Percentiles rank a stretch among this genome's conserved stretches.
These are phyloP conservation scores for Polymixis lichenea DNA, from an alignment of 2,888 invertebrate genomes.

Conservation along the genomic window DNA sequence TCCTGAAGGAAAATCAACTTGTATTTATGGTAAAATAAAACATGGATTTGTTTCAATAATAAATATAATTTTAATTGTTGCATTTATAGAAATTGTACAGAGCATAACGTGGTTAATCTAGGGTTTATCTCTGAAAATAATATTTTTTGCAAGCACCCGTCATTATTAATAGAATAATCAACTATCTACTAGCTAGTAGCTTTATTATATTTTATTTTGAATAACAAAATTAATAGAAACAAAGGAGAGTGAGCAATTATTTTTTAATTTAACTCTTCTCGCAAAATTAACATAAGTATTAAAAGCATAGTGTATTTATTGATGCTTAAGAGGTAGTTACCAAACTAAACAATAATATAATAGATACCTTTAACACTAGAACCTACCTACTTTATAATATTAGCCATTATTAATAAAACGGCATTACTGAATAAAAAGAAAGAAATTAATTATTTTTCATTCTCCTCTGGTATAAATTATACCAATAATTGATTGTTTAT, in stretches of 20 bases:
- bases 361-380: conserved; percentile 9
- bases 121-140: conserved; percentile 21
- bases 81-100: conserved; percentile 42
- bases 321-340: conserved; percentile 40
- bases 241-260: conserved; percentile 6
- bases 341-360: conserved; percentile 31
- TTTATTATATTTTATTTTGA: conserved; percentile 17
- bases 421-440: conserved; percentile 20
- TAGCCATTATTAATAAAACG: conserved; percentile 6
- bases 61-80: conserved; percentile 50
- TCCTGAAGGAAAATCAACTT: neutral
- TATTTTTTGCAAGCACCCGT: conserved; percentile 62
- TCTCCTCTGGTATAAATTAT: conserved; percentile 33
- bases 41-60: conserved; percentile 8
- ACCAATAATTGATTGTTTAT: conserved; percentile 29
- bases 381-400: conserved; percentile 6
- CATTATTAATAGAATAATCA: conserved; percentile 51
- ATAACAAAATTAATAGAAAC: conserved; percentile 9
- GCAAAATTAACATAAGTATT: conserved; percentile 7
- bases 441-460: conserved; percentile 8
- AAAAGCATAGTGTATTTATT: conserved; percentile 28
- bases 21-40: conserved; percentile 19
- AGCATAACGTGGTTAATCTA: conserved; percentile 3
- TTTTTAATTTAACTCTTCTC: conserved; percentile 11
- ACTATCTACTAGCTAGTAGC: conserved; percentile 52